These are phyloP conservation scores for Drosophila santomea DNA, from an alignment of 1,140 invertebrate species.

Conservation along the genomic window DNA sequence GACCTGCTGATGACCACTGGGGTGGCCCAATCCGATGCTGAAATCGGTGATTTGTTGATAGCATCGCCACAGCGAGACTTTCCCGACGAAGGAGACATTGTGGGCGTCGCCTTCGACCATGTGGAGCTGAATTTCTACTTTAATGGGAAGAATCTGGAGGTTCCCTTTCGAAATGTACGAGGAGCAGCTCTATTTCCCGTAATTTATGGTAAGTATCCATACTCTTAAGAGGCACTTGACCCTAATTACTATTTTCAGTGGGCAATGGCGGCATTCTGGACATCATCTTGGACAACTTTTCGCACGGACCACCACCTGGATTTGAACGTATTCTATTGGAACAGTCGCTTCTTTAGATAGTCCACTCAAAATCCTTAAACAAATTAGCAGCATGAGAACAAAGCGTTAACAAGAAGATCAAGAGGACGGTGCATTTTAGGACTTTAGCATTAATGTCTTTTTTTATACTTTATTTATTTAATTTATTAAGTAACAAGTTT, in stretches of 20 bases:
- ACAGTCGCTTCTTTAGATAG: constrained; percentile 95
- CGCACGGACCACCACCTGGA: constrained; percentile 92
- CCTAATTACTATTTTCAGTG: constrained; percentile 88
- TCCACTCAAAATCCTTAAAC: constrained; percentile 30
- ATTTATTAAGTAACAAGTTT: not conserved
- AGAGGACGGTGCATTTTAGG: constrained; percentile 32
- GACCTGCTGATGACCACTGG: constrained; percentile 85
- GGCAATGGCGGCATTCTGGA: constrained; percentile 99
- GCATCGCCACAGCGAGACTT: constrained; percentile 82
- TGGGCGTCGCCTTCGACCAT: constrained; percentile 98
- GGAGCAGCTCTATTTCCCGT: constrained; percentile 96
- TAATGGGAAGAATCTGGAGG: constrained; percentile 95
- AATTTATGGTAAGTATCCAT: constrained; percentile 92
- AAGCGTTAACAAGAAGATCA: constrained; percentile 6
- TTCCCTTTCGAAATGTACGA: constrained; percentile 94
- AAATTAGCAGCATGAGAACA: constrained; percentile 27
- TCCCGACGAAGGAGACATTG: constrained; percentile 96
- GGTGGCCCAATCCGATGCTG: constrained; percentile 29
- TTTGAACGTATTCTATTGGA: constrained; percentile 99
- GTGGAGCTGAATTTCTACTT: constrained; percentile 98
- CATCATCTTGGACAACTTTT: constrained; percentile 95
- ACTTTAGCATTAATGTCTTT: constrained; percentile 9
- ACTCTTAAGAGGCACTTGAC: too few species aligned
- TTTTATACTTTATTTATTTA: not conserved
- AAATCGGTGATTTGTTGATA: constrained; percentile 32